Percentiles rank a stretch among this genome's conserved stretches.
phyloP scores from a whole-genome alignment of 2,888 invertebrate species.

The Drosophila cognata region DNA sequence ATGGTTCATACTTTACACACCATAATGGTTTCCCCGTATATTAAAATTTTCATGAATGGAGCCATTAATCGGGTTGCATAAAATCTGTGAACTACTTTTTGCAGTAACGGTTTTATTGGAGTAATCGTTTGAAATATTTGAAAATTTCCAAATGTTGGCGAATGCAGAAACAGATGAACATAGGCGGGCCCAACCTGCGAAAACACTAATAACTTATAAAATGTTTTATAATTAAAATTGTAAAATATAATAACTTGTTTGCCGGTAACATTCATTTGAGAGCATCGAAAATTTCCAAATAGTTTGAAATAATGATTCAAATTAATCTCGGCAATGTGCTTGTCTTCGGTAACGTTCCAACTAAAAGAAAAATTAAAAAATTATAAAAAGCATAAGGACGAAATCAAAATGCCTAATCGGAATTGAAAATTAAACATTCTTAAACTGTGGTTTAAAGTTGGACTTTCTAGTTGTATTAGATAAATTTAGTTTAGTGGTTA shows the following conservation, averaged over 20 bases:
- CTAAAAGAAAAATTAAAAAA: conserved; percentile 10
- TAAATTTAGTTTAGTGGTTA: background rate
- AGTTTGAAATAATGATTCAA: conserved; percentile 33
- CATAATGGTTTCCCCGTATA: conserved; percentile 90
- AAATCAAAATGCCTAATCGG: background rate
- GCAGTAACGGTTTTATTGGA: conserved; percentile 91
- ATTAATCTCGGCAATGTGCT: conserved; percentile 40
- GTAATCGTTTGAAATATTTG: conserved; percentile 91
- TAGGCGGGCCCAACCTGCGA: conserved; percentile 90
- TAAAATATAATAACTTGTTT: conserved; percentile 30
- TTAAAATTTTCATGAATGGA: conserved; percentile 88
- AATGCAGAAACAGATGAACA: conserved; percentile 89
- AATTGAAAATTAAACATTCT: background rate
- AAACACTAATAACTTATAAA: background rate
- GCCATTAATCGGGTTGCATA: conserved; percentile 88
- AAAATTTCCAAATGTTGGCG: conserved; percentile 86
- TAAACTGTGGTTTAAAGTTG: background rate
- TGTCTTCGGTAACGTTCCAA: conserved; percentile 30
- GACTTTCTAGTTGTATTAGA: background rate
- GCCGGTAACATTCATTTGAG: conserved; percentile 32
- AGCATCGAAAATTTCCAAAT: conserved; percentile 33
- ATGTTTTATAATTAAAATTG: background rate
- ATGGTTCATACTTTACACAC: conserved; percentile 82
- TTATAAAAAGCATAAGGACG: too few relatives aligned
- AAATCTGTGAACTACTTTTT: conserved; percentile 91